A percentile compares a stretch with the other conserved stretches of the same genome.
phyloP scores from a whole-genome alignment of 2,797 vertebrate genomes.

The Manis pentadactyla region DNA sequence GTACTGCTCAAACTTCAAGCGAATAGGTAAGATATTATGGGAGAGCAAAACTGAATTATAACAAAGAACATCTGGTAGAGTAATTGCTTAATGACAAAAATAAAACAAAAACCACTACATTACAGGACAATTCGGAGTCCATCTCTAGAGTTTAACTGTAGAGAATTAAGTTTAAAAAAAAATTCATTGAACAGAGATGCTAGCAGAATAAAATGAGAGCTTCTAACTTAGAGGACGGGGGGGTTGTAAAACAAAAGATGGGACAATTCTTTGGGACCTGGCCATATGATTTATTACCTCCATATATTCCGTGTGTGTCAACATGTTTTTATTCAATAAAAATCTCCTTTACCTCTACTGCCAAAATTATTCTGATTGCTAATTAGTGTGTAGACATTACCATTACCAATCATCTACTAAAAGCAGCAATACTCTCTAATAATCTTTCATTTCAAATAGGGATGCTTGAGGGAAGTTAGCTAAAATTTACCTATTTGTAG shows the following conservation, averaged over 20 bases:
- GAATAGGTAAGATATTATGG: background rate
- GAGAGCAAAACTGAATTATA: background rate
- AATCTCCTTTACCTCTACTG: background rate
- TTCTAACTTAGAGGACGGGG: background rate
- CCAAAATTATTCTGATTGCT: background rate
- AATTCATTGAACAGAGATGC: background rate
- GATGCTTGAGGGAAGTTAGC: background rate
- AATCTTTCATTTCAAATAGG: background rate
- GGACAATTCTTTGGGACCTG: background rate
- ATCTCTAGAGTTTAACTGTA: background rate
- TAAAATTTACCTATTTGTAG: background rate
- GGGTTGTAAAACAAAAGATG: background rate
- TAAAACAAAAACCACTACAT: background rate
- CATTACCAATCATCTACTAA: background rate
- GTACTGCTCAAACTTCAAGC: background rate
- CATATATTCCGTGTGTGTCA: background rate
- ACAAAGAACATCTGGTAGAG: background rate
- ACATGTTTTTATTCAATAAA: conserved; percentile 52
- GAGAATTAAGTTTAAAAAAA: background rate
- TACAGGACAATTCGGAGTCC: background rate
- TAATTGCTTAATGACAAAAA: conserved; percentile 36
- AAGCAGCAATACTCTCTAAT: background rate
- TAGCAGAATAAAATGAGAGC: background rate
- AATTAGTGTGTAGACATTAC: background rate
- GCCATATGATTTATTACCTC: background rate